Evolutionary conservation across 2,888 invertebrate species (phyloP), one percentile per base, ranked within the genome.

Genomic region (Pseudococcus viburni): DNA sequence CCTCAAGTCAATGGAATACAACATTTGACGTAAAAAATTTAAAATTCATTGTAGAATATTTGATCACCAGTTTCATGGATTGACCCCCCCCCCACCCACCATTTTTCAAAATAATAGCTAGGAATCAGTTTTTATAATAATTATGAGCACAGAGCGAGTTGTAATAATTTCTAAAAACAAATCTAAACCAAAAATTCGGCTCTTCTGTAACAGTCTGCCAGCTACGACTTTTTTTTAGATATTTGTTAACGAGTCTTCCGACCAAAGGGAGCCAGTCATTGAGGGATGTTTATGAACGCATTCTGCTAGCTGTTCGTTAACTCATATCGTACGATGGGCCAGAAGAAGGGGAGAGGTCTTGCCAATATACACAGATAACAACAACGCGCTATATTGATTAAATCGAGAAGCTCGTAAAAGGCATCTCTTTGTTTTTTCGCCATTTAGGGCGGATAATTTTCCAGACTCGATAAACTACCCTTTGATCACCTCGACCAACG

Each of bases 281-380:
- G 73, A 73, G 73, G 73, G 73, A 73, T 33, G 73, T 73, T 73
- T 73, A 33, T 64, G 64, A 64, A 64, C 64, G 22, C 22, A 64
- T 12, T 42, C 42, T 42, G 42, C 42, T n/a, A n/a, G 5, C 59
- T 17, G 15, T n/a, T n/a, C n/a, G n/a, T 59, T 59, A 59, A 59
- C 59, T 59, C 7, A 59, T 19, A 51, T 7, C 5, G 19, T 5
- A 4, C 4, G 59, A 59, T 59, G n/a, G 59, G 59, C 5, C 42
- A 6, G n/a, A 19, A n/a, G n/a, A 19, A 5, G 59, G n/a, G 59
- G 59, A 22, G 11, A 15, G 64, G 64, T 64, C 22, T 64, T 64
- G 11, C 6, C 19, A 7, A 64, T 64, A 22, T 64, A 22, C 19
- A 22, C 11, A 64, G 64, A 64, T 64, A 64, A 64, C 64, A 64